Percentiles rank a stretch among this genome's conserved stretches.
Conservation (phyloP, 2,113 vertebrate genomes). For the Forbesichthys agassizii region DNA sequence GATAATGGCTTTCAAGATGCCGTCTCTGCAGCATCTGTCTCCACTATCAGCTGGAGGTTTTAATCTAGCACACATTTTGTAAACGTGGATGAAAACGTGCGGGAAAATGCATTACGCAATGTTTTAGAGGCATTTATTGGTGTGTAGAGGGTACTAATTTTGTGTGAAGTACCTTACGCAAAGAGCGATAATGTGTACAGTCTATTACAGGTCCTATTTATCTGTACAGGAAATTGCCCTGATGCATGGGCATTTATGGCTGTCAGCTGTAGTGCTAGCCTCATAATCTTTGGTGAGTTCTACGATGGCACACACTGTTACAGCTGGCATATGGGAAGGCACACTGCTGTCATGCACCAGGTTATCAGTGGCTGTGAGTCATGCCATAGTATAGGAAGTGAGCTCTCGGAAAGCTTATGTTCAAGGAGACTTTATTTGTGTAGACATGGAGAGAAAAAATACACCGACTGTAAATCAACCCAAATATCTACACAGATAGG, state of each 20-base stretch:
- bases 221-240: slow-evolving; percentile 21
- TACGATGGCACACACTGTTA: slow-evolving; percentile 42
- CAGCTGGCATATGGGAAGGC: slow-evolving; percentile 59
- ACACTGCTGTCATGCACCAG: slow-evolving; percentile 36
- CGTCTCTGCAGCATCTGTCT: slow-evolving; percentile 67
- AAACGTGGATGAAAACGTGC: slow-evolving; percentile 31
- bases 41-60: slow-evolving; percentile 78
- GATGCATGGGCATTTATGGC: slow-evolving; percentile 47
- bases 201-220: neutral
- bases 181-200: neutral
- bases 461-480: neutral
- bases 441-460: slow-evolving; percentile 26
- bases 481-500: no score
- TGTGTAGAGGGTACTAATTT: neutral
- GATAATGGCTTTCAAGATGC: slow-evolving; percentile 70
- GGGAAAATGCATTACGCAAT: slow-evolving; percentile 6
- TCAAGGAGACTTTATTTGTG: slow-evolving; percentile 53
- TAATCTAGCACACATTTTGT: slow-evolving; percentile 71
- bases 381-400: slow-evolving; percentile 44
- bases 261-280: slow-evolving; percentile 38
- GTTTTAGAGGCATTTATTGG: neutral
- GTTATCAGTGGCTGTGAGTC: slow-evolving; percentile 48
- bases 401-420: slow-evolving; percentile 65
- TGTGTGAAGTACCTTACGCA: neutral
- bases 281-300: slow-evolving; percentile 45